Percentiles rank a stretch among this genome's conserved stretches.
Conservation (phyloP, 2,888 invertebrate genomes). For the Automeris io region DNA sequence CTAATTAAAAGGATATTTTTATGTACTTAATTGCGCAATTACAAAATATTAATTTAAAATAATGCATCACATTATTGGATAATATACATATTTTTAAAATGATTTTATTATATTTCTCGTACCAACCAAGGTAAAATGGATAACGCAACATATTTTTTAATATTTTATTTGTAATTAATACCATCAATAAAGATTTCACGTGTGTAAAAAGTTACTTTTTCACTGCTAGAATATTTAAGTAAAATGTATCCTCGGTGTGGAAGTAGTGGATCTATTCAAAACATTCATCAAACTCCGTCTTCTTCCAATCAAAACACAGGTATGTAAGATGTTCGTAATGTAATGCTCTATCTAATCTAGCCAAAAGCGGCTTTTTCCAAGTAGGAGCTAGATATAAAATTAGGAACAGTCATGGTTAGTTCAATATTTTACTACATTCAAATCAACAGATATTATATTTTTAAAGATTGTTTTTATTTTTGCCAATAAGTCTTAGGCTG, state of each 20-base stretch:
- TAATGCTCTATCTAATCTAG: too few species aligned
- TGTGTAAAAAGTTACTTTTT: slow-evolving; percentile 4
- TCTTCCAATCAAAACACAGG: slow-evolving; percentile 90
- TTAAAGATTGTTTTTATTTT: too few species aligned
- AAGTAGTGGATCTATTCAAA: slow-evolving; percentile 86
- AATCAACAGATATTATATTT: slow-evolving; percentile 3
- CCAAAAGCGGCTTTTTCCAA: too few species aligned
- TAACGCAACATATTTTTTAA: slow-evolving; percentile 2
- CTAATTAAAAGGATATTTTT: too few species aligned
- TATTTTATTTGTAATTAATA: slow-evolving; percentile 5
- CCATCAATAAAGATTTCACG: slow-evolving; percentile 5
- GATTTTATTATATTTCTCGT: slow-evolving; percentile 3
- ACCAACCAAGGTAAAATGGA: slow-evolving; percentile 8
- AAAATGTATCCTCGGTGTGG: slow-evolving; percentile 84
- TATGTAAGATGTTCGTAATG: neutral
- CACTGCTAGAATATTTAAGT: slow-evolving; percentile 18
- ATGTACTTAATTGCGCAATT: slow-evolving; percentile 5
- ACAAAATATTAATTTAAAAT: slow-evolving; percentile 1
- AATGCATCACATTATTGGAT: neutral
- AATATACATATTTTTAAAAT: slow-evolving; percentile 2
- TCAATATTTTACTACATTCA: too few species aligned
- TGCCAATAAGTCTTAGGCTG: too few species aligned
- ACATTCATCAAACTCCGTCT: slow-evolving; percentile 84
- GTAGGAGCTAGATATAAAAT: too few species aligned
- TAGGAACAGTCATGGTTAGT: too few species aligned